phyloP scores from a whole-genome alignment of 2,888 invertebrate species.

The Ceriagrion tenellum region DNA sequence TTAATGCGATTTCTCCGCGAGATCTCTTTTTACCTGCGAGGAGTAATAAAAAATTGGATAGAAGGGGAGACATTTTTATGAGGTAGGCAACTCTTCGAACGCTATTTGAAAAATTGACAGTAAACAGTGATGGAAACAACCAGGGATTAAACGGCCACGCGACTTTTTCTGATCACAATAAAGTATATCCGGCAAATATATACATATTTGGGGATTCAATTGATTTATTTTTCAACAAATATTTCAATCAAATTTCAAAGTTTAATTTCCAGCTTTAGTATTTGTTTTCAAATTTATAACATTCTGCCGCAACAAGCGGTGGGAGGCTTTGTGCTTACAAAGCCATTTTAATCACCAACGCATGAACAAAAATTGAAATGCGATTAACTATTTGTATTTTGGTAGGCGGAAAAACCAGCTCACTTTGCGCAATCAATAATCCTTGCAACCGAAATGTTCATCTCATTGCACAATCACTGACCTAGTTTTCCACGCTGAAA shows the following conservation, averaged over 20 bases:
- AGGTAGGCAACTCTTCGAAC: neutral
- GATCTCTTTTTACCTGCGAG: no score
- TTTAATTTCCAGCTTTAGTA: neutral
- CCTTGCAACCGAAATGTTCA: neutral
- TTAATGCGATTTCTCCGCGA: no score
- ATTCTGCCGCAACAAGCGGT: neutral
- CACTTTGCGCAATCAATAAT: neutral
- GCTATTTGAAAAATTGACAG: neutral
- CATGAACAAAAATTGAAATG: neutral
- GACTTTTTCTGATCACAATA: neutral
- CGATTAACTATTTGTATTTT: neutral
- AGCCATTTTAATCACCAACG: neutral
- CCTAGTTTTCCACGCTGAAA: neutral
- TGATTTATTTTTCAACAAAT: neutral
- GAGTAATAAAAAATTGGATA: no score
- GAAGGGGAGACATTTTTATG: neutral
- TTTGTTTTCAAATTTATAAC: neutral
- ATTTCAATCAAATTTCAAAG: neutral
- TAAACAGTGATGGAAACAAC: neutral
- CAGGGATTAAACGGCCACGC: neutral
- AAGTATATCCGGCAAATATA: neutral
- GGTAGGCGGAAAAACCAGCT: neutral
- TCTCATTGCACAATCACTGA: neutral
- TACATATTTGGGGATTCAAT: neutral
- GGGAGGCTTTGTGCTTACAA: neutral